phyloP scores from a whole-genome alignment of 2,888 invertebrate species.

The Cataglyphis livida region DNA sequence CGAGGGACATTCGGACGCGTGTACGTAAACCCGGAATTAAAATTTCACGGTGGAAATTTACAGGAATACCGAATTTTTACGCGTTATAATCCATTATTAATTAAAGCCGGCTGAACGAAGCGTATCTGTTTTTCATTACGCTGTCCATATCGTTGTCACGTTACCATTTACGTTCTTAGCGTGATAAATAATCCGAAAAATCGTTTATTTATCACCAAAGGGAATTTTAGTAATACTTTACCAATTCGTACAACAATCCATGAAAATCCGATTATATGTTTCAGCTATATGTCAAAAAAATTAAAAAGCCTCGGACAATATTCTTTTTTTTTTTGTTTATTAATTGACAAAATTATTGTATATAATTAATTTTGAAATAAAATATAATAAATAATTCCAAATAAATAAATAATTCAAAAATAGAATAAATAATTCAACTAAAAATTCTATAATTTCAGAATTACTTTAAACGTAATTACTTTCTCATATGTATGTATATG shows the following conservation, averaged over 20 bases:
- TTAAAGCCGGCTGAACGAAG: conserved; percentile 17
- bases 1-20: not conserved
- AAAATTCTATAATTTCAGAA: not conserved
- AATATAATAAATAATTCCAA: not conserved
- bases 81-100: conserved; percentile 33
- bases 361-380: not conserved
- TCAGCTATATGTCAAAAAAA: not conserved
- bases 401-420: not conserved
- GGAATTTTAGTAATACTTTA: not conserved
- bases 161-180: conserved; percentile 23
- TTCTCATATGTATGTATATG: not conserved
- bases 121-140: not conserved
- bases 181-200: conserved; percentile 2
- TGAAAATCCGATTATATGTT: conserved; percentile 6
- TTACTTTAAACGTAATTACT: not conserved
- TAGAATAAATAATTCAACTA: not conserved
- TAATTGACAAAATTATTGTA: not conserved
- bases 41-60: conserved; percentile 39
- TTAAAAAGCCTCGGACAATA: not conserved
- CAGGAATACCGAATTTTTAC: conserved; percentile 2
- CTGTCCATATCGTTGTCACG: not conserved
- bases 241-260: conserved; percentile 5
- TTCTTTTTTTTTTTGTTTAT: not conserved
- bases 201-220: not conserved
- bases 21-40: conserved; percentile 30